Evolutionary conservation across 2,888 invertebrate species (phyloP), one percentile per base, ranked within the genome.

Genomic region (Parapristionchus giblindavisi): DNA sequence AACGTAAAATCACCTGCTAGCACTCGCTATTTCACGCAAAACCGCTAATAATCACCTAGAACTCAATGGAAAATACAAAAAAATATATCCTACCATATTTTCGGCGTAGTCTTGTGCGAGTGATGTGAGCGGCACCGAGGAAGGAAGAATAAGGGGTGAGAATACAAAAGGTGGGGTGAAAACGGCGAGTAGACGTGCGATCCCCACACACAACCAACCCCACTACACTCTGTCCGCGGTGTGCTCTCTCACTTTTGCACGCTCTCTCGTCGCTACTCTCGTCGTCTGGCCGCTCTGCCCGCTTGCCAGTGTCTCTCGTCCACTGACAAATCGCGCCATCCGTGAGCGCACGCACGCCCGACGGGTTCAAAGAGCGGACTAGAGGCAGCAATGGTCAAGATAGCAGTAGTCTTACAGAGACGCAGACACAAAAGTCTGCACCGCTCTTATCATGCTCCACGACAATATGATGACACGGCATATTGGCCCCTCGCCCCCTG

Each of bases 151-250:
- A n/a, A n/a, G n/a, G n/a, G n/a, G n/a, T n/a, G n/a, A n/a, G n/a
- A n/a, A n/a, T n/a, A n/a, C n/a, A n/a, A n/a, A n/a, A n/a, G n/a
- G n/a, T n/a, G n/a, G n/a, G n/a, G n/a, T n/a, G n/a, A n/a, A n/a
- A n/a, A n/a, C n/a, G n/a, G n/a, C n/a, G n/a, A n/a, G n/a, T n/a
- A n/a, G n/a, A n/a, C n/a, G n/a, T n/a, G n/a, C n/a, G n/a, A n/a
- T n/a, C n/a, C n/a, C n/a, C n/a, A n/a, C 24, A 60, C 38, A 63
- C 63, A 63, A 63, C 63, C 43, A 43, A 43, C 43, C 63, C 27
- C 29, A n/a, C 61, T 56, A 36, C 36, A 38, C 11, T 4, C 60
- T 34, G 29, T 36, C 36, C 24, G 17, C 14, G 27, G n/a, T 0
- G 38, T 4, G n/a, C 63, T 63, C 63, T 63, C 63, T 63, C 27